Conservation (phyloP, 92 coral and sea anemone species). For the Pocillopora grandis region DNA sequence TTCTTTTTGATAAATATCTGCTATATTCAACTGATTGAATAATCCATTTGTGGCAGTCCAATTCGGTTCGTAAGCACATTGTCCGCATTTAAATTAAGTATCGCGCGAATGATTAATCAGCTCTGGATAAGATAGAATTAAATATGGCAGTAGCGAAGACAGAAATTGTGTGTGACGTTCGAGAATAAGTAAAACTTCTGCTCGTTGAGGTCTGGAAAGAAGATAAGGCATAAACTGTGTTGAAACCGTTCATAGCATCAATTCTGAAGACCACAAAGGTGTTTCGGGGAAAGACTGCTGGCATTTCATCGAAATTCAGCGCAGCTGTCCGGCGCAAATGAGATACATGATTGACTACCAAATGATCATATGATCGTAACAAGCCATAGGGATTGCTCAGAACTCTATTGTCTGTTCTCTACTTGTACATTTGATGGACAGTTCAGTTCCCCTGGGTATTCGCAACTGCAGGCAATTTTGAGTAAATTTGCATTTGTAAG, state of each 20-base stretch:
- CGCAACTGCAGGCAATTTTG: neutral
- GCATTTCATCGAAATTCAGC: neutral
- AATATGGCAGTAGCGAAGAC: neutral
- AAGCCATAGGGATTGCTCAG: neutral
- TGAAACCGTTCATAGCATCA: neutral
- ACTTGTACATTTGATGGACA: neutral
- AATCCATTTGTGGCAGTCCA: too few relatives aligned
- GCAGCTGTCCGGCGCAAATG: neutral
- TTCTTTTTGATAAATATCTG: too few relatives aligned
- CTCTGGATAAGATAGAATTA: neutral
- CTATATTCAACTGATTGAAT: too few relatives aligned
- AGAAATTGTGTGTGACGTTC: too few relatives aligned
- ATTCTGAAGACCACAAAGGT: neutral
- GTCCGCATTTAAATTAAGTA: too few relatives aligned
- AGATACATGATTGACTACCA: constrained; percentile 8
- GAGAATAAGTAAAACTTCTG: neutral
- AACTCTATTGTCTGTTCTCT: neutral
- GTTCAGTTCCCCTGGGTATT: neutral
- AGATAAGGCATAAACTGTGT: neutral
- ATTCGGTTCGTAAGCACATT: too few relatives aligned
- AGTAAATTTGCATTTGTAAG: neutral
- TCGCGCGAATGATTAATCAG: too few relatives aligned
- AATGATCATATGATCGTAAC: constrained; percentile 9
- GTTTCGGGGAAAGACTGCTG: neutral
- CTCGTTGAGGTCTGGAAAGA: neutral